These are phyloP conservation scores for Furcifer pardalis DNA, from an alignment of 2,797 vertebrate species.

Conservation along the genomic window DNA sequence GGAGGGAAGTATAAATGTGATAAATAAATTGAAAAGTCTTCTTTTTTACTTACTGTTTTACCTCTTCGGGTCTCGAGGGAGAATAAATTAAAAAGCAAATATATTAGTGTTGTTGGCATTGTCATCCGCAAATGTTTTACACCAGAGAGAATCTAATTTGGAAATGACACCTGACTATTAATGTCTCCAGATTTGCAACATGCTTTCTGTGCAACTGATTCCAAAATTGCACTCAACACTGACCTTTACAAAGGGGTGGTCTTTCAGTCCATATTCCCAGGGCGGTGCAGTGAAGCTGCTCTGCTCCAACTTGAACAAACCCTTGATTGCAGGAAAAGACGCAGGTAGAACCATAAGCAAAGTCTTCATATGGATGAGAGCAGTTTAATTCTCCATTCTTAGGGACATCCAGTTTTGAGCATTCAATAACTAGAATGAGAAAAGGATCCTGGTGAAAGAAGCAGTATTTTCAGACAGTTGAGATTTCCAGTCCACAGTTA, in stretches of 20 bases:
- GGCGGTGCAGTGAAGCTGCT: slow-evolving; percentile 63
- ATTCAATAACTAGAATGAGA: slow-evolving; percentile 70
- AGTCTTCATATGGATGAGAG: slow-evolving; percentile 53
- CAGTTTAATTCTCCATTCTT: slow-evolving; percentile 68
- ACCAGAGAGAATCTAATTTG: not conserved
- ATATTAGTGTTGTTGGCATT: not conserved
- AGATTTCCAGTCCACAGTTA: not conserved
- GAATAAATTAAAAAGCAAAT: not conserved
- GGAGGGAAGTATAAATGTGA: not conserved
- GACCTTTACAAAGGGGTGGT: slow-evolving; percentile 75
- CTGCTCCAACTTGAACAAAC: slow-evolving; percentile 65
- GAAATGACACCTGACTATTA: not conserved
- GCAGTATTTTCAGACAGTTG: not conserved
- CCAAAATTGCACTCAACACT: not conserved
- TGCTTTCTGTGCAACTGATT: not conserved
- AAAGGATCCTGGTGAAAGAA: not conserved
- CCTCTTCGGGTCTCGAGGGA: too few relatives aligned
- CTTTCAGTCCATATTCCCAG: slow-evolving; percentile 74
- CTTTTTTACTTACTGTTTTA: too few relatives aligned
- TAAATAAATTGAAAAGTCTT: not conserved
- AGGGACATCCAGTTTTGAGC: slow-evolving; percentile 59
- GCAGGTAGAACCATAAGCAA: slow-evolving; percentile 74
- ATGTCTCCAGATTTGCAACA: not conserved
- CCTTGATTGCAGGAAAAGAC: slow-evolving; percentile 73
- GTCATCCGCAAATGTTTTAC: not conserved